Base-by-base conservation (phyloP, 2,888 invertebrate species). In the Ptycholaimellus sp. region DNA sequence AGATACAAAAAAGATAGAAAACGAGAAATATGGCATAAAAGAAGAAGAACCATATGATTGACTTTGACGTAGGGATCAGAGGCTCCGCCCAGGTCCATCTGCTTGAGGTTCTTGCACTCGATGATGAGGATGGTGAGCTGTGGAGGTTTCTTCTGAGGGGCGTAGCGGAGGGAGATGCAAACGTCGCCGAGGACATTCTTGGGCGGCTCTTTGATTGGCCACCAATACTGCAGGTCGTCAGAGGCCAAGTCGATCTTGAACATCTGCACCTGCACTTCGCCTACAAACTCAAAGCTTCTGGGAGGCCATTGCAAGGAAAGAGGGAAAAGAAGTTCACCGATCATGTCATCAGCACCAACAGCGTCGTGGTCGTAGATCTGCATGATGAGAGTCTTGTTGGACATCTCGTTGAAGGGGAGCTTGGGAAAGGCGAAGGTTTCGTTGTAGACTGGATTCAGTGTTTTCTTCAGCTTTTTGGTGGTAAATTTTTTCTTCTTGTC, bases 401-500 rank as follows among this genome's bases (percentile, higher is more conserved):
- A 85, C 41, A 90, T 82, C 58, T 93, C 90, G 46, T 87, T 83
- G 61, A 87, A 93, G 37, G 90, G 85, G 51, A 93, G 79, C 68
- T 76, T 35, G 20, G 20, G 29, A 67, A 93, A 93, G 38, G 78
- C 74, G 63, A 93, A 93, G n/a, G 79, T 79, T 66, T 93, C 90
- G 61, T 90, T 87, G 67, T 93, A 93, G 47, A 85, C 76, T 2
- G 93, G 90, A 67, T 72, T 90, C 44, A 93, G 66, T 32, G 90
- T 93, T 66, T 93, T 93, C 54, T 90, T 73, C 64, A 93, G 90
- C 37, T 93, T 90, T 69, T 90, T 90, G 6, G 90, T 93, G 65
- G 90, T 87, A 60, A 82, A 85, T 64, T 93, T 93, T 68, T 93
- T 90, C 69, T 93, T 93, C 66, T 90, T 90, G 62, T 93, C 93